These are phyloP conservation scores for Neoascia interrupta DNA, from an alignment of 2,888 invertebrate genomes.

Conservation along the genomic window DNA sequence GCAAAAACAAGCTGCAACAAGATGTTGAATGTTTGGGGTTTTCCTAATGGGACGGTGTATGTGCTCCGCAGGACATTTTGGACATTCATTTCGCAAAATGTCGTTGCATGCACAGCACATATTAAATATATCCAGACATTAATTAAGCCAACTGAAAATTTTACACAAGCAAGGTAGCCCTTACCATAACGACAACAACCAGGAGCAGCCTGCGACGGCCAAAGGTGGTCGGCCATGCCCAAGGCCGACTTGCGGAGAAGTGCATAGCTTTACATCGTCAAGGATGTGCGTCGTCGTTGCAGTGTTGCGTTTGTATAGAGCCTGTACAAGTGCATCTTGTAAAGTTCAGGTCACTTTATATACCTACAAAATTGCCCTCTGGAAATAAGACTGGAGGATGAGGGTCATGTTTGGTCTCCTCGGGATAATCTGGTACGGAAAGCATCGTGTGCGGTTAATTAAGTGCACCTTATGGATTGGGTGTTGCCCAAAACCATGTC, in stretches of 20 bases:
- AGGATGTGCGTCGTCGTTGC: slow-evolving; percentile 55
- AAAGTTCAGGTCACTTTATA: slow-evolving; percentile 38
- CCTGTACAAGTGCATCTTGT: slow-evolving; percentile 44
- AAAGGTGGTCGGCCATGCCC: slow-evolving; percentile 67
- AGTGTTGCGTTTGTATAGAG: slow-evolving; percentile 23
- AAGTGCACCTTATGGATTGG: slow-evolving; percentile 70
- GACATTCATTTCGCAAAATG: slow-evolving; percentile 61
- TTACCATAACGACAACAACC: slow-evolving; percentile 23
- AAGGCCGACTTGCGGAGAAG: slow-evolving; percentile 27
- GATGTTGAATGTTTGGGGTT: slow-evolving; percentile 62
- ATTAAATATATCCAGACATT: slow-evolving; percentile 60
- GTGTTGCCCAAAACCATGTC: slow-evolving; percentile 68
- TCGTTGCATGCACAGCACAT: slow-evolving; percentile 50
- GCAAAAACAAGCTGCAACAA: slow-evolving; percentile 60
- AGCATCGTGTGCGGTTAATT: slow-evolving; percentile 70
- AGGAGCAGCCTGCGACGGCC: slow-evolving; percentile 36
- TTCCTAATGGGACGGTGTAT: slow-evolving; percentile 47
- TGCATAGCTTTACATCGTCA: too few species aligned
- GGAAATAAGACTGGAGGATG: slow-evolving; percentile 25
- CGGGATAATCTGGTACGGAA: slow-evolving; percentile 33
- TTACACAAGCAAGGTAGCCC: slow-evolving; percentile 8
- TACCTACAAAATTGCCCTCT: slow-evolving; percentile 33
- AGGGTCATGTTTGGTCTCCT: slow-evolving; percentile 8
- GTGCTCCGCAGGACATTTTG: slow-evolving; percentile 45
- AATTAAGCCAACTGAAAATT: slow-evolving; percentile 59